These are phyloP conservation scores for Lepeophtheirus salmonis DNA, from an alignment of 1,140 invertebrate genomes.

Conservation along the genomic window DNA sequence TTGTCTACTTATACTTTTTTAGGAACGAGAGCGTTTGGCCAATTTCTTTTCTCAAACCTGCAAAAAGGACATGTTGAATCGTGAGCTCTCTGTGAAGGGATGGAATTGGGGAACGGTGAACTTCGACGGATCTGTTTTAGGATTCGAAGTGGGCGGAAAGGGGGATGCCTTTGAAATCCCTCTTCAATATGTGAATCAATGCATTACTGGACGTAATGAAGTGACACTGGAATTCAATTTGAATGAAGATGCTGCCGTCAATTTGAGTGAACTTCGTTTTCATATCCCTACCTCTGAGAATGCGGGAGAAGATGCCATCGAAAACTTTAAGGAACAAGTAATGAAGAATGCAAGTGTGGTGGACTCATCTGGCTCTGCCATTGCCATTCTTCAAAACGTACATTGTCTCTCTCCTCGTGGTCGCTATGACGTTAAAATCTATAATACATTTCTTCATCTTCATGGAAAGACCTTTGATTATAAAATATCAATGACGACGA, in stretches of 20 bases:
- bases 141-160: conserved; percentile 76
- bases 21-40: conserved; percentile 30
- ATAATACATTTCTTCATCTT: conserved; percentile 88
- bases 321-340: conserved; percentile 79
- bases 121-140: conserved; percentile 74
- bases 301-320: conserved; percentile 71
- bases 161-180: conserved; percentile 90
- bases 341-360: conserved; percentile 94
- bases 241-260: conserved; percentile 94
- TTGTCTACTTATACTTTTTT: conserved; percentile 12
- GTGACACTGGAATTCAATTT: conserved; percentile 95
- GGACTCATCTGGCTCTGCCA: conserved; percentile 76
- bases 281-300: conserved; percentile 77
- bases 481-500: conserved; percentile 93
- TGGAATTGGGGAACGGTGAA: conserved; percentile 98
- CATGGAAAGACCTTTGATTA: conserved; percentile 99
- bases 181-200: conserved; percentile 82
- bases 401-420: conserved; percentile 96
- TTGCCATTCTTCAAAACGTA: conserved; percentile 87
- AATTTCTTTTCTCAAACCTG: conserved; percentile 68
- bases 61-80: conserved; percentile 62
- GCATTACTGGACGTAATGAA: conserved; percentile 94
- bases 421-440: conserved; percentile 98
- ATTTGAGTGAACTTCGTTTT: conserved; percentile 91
- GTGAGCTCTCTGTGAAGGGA: conserved; percentile 82